Conservation (phyloP, 2,113 vertebrate genomes). For the Podarcis cretensis region DNA sequence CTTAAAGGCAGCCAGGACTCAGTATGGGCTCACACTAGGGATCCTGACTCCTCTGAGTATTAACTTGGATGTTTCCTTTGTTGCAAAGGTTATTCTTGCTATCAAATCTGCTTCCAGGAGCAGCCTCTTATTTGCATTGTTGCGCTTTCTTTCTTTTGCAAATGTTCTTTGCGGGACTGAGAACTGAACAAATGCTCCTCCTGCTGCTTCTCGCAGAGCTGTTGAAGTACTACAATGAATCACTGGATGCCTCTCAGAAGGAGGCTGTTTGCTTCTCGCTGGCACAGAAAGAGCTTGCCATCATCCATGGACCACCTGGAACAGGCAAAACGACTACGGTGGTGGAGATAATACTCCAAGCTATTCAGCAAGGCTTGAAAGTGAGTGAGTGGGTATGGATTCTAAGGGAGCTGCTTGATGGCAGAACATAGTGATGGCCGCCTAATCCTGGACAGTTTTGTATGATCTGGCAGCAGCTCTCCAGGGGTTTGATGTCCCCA, state of each 20-base stretch:
- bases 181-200: neutral
- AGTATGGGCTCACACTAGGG: neutral
- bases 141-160: neutral
- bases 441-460: neutral
- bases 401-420: neutral
- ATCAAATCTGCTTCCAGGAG: neutral
- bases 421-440: neutral
- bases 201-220: constrained; percentile 62
- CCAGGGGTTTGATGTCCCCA: neutral
- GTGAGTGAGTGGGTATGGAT: constrained; percentile 67
- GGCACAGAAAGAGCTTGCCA: constrained; percentile 91
- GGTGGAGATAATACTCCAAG: constrained; percentile 92
- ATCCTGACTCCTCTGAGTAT: neutral
- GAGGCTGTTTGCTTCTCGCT: constrained; percentile 90
- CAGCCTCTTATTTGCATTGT: neutral
- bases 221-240: constrained; percentile 77
- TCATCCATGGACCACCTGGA: constrained; percentile 94
- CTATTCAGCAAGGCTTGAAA: constrained; percentile 87
- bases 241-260: constrained; percentile 89
- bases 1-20: neutral
- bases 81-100: neutral
- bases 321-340: constrained; percentile 97
- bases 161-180: neutral
- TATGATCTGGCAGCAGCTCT: neutral
- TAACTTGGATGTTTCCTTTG: neutral